Conservation (phyloP, 2,888 invertebrate species). For the Ormyrus labotus region DNA sequence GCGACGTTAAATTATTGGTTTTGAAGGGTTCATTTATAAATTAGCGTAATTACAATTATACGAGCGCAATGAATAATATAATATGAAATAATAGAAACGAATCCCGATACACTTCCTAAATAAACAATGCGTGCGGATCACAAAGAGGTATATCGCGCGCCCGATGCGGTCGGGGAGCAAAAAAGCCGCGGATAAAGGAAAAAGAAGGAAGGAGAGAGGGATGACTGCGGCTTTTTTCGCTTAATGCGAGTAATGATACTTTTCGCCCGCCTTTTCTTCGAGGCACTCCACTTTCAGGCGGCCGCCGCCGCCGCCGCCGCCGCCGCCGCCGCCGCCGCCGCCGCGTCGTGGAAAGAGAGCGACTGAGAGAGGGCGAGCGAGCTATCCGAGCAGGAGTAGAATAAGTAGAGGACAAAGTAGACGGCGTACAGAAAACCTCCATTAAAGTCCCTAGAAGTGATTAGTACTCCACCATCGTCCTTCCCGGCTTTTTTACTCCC, state of each 20-base stretch:
- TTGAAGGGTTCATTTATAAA: too few species aligned
- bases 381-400: conserved; percentile 64
- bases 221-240: conserved; percentile 67
- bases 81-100: too few species aligned
- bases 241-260: conserved; percentile 73
- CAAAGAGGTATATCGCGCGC: not conserved
- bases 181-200: not conserved
- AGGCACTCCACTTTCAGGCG: conserved; percentile 67
- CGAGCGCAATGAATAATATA: too few species aligned
- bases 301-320: conserved; percentile 2
- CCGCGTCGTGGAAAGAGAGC: conserved; percentile 1
- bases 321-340: too few species aligned
- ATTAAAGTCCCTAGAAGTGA: conserved; percentile 76
- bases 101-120: conserved; percentile 2
- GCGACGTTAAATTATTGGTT: too few species aligned
- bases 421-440: conserved; percentile 76
- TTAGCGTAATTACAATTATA: too few species aligned
- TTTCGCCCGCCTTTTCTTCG: conserved; percentile 69
- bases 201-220: conserved; percentile 43
- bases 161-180: not conserved
- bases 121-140: conserved; percentile 20
- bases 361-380: conserved; percentile 22
- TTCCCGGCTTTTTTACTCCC: conserved; percentile 55
- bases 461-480: conserved; percentile 70
- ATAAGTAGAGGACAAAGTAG: conserved; percentile 75